Evolutionary conservation across 2,797 vertebrate genomes (phyloP).

Genomic region (Falco concolor): DNA sequence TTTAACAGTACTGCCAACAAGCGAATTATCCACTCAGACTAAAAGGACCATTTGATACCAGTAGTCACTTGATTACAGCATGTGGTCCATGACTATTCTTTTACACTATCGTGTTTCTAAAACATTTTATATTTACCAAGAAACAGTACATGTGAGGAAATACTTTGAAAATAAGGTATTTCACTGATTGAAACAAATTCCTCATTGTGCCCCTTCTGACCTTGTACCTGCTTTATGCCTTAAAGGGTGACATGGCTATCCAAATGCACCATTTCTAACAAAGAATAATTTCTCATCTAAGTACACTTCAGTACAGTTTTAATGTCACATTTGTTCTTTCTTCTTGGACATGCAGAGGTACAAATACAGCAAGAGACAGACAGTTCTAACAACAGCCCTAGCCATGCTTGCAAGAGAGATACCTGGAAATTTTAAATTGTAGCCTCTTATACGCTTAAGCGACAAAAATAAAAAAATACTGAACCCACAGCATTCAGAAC

Average conservation of each 20-base stretch:
- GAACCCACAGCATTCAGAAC: neutral
- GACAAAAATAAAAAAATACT: neutral
- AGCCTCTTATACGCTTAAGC: neutral
- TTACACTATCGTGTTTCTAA: neutral
- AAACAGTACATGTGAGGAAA: neutral
- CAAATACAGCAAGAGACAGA: neutral
- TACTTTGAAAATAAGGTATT: neutral
- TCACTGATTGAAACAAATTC: neutral
- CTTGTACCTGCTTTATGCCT: neutral
- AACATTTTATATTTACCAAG: neutral
- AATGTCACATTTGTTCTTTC: neutral
- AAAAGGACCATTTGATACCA: neutral
- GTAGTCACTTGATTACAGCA: neutral
- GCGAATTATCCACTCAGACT: neutral
- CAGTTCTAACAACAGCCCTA: neutral
- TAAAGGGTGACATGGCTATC: neutral
- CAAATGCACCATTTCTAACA: neutral
- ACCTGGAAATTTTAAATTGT: neutral
- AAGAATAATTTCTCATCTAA: neutral
- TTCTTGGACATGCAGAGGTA: neutral
- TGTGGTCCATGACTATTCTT: neutral
- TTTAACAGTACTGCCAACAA: neutral
- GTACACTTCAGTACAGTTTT: neutral
- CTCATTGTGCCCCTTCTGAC: neutral
- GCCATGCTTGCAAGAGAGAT: neutral